Base-by-base conservation (phyloP, 2,113 vertebrate species). In the Chaenocephalus aceratus region DNA sequence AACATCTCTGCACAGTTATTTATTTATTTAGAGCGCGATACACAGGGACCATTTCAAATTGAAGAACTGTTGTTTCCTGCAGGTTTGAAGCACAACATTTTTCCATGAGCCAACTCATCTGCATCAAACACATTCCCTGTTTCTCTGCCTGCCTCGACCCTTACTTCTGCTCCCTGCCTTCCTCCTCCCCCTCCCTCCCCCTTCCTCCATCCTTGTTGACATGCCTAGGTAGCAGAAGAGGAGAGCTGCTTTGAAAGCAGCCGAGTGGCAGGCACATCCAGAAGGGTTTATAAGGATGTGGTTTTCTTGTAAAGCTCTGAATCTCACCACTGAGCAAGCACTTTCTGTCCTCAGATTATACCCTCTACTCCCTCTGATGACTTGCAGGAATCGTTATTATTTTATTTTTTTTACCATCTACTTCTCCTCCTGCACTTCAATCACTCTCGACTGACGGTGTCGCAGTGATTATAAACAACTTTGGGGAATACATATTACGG, bases 221-320 rank as follows among this genome's bases (percentile, higher is more conserved):
- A 86, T 79, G 74, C 71, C 65, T 74, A 92, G 71, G 77, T 66
- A 83, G 77, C 79, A 85, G 49, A 61, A 90, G 80, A 90, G 83
- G 85, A 92, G 85, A 69, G 78, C 58, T 52, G 80, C 88, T 91
- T 90, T 91, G 84, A 88, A 90, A 88, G 76, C 77, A 72, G 59
- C 77, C 14, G 61, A 80, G 80, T 54, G 30, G 75, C 58, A 80
- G 88, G 82, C 85, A 87, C 80, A 90, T 85, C 79, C 75, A 77
- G 70, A 61, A 72, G 81, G 62, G 59, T 77, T 85, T 89, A 87
- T 90, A 81, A 87, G 76, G 84, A 58, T 86, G 70, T 82, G 84
- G 69, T 76, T 83, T 85, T 82, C 78, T 80, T 89, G 80, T 82
- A 88, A 86, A 90, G 81, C 88, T 77, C 90, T 80, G 83, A 88